These are phyloP conservation scores for Myotis planiceps DNA, from an alignment of 2,797 vertebrate genomes.

Conservation along the genomic window DNA sequence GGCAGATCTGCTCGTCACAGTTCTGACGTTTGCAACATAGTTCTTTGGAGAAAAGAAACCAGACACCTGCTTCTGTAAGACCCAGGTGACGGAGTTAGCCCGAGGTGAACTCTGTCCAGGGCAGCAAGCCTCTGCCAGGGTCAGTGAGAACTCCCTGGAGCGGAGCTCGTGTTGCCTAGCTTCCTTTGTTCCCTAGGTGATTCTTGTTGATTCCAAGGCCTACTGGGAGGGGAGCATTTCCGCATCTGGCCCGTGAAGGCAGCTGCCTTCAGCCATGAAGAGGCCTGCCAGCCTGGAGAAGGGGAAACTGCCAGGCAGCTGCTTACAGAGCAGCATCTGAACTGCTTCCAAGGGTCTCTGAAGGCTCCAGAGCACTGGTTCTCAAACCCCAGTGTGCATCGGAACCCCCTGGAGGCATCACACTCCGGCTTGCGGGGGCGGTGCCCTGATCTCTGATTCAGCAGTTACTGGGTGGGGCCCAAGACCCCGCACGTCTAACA, in stretches of 20 bases:
- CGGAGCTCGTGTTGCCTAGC: neutral
- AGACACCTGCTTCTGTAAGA: neutral
- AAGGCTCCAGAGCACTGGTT: neutral
- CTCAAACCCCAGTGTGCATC: neutral
- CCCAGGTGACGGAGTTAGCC: neutral
- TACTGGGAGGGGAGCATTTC: neutral
- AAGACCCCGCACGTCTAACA: neutral
- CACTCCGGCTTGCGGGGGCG: neutral
- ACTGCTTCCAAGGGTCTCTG: neutral
- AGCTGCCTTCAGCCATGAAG: neutral
- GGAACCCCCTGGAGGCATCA: neutral
- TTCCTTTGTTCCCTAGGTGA: constrained; percentile 50
- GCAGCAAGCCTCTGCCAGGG: neutral
- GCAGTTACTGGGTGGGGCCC: neutral
- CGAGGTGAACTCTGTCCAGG: neutral
- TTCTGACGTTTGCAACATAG: neutral
- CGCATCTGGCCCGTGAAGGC: neutral
- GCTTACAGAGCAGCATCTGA: neutral
- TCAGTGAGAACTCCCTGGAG: neutral
- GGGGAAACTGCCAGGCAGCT: neutral
- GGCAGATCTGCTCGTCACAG: neutral
- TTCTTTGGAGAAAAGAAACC: neutral
- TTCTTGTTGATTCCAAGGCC: constrained; percentile 20
- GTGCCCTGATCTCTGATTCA: neutral
- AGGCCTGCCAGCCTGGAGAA: neutral